Conservation (phyloP, 2,113 vertebrate genomes). For the Pseudolaguvia tuberculata region DNA sequence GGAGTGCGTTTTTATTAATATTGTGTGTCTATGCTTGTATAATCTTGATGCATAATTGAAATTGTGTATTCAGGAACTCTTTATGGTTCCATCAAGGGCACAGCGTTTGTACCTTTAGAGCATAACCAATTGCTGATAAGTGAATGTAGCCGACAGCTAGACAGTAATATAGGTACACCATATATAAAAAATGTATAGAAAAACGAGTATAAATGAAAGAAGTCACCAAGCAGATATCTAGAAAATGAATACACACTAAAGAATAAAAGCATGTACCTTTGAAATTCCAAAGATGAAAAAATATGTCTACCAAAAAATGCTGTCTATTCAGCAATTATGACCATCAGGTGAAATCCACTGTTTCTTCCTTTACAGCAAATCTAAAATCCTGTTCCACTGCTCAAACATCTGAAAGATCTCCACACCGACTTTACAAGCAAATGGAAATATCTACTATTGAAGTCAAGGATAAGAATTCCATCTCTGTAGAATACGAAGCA, state of each 20-base stretch:
- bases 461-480: background rate
- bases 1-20: too few relatives aligned
- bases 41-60: too few relatives aligned
- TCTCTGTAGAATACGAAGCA: conserved; percentile 18
- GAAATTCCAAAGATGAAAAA: background rate
- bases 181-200: too few relatives aligned
- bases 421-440: background rate
- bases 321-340: background rate
- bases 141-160: background rate
- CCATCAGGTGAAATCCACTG: background rate
- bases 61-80: background rate
- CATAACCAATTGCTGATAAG: background rate
- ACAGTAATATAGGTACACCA: background rate
- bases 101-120: background rate
- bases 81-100: background rate
- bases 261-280: background rate
- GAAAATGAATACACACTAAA: background rate
- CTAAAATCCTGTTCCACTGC: conserved; percentile 6
- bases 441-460: conserved; percentile 19
- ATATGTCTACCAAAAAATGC: background rate
- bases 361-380: too few relatives aligned
- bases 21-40: too few relatives aligned
- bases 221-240: background rate
- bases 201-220: background rate
- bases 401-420: background rate